phyloP scores from a whole-genome alignment of 2,888 invertebrate genomes.

The Melanchra persicariae region DNA sequence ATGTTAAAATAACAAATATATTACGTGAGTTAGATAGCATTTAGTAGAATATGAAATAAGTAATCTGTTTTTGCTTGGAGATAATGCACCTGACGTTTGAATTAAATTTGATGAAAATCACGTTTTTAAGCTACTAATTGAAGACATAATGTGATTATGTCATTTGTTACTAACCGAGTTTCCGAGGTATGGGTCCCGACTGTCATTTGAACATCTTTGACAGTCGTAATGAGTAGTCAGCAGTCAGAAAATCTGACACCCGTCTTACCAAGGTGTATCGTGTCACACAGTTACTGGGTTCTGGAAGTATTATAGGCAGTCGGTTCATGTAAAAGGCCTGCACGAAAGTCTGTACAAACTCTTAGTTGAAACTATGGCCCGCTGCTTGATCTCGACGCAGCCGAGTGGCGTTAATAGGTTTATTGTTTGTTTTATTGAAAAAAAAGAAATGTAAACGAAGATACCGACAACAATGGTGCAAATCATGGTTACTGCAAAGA shows the following conservation, averaged over 20 bases:
- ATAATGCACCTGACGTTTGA: conserved; percentile 8
- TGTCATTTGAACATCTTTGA: too few relatives aligned
- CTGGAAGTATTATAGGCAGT: background rate
- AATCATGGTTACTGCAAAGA: too few relatives aligned
- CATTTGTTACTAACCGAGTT: background rate
- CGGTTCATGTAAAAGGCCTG: background rate
- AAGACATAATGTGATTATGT: background rate
- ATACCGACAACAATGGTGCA: too few relatives aligned
- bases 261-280: background rate
- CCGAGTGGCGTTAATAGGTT: too few relatives aligned
- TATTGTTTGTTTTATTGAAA: too few relatives aligned
- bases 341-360: too few relatives aligned
- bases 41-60: conserved; percentile 4
- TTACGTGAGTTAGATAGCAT: conserved; percentile 25
- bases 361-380: too few relatives aligned
- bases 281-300: background rate
- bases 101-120: background rate
- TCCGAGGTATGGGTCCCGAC: background rate
- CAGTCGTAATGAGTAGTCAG: too few relatives aligned
- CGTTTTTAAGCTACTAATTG: conserved; percentile 18
- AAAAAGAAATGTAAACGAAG: too few relatives aligned
- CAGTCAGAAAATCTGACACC: background rate
- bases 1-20: conserved; percentile 24
- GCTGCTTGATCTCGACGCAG: too few relatives aligned
- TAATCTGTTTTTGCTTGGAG: background rate